A percentile compares a stretch with the other conserved stretches of the same genome.
Conservation (phyloP, 2,113 vertebrate genomes). For the Hypanus sabinus region DNA sequence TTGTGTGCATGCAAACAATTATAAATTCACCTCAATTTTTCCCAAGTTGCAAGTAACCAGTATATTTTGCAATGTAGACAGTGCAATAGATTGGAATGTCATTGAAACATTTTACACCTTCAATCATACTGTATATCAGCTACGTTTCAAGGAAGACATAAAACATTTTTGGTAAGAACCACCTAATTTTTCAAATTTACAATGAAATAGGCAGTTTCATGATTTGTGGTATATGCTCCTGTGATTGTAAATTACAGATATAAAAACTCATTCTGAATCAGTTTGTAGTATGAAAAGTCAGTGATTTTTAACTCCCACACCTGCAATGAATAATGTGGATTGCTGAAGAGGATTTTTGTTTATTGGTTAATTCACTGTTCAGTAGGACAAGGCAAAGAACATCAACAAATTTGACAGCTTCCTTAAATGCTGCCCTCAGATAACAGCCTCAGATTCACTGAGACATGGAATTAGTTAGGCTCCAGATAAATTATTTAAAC, state of each 20-base stretch:
- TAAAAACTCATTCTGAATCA: background rate
- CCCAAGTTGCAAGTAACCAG: background rate
- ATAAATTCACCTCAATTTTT: background rate
- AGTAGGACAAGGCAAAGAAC: background rate
- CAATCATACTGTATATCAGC: background rate
- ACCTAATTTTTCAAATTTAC: background rate
- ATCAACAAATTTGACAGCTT: background rate
- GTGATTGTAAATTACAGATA: background rate
- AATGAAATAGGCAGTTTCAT: background rate
- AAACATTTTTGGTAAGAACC: background rate
- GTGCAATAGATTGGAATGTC: background rate
- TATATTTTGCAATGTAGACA: background rate
- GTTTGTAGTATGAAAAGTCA: background rate
- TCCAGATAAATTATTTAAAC: background rate
- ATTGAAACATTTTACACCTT: background rate
- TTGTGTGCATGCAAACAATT: background rate
- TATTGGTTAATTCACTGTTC: constrained; percentile 3
- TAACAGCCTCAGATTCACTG: background rate
- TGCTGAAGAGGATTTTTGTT: background rate
- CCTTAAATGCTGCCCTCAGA: background rate
- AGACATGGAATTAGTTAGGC: background rate
- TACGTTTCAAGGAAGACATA: background rate
- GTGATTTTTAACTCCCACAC: background rate
- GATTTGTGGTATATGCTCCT: background rate
- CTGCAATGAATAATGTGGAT: background rate